Evolutionary conservation across 2,797 vertebrate species (phyloP).

Genomic region (Euthynnus affinis): DNA sequence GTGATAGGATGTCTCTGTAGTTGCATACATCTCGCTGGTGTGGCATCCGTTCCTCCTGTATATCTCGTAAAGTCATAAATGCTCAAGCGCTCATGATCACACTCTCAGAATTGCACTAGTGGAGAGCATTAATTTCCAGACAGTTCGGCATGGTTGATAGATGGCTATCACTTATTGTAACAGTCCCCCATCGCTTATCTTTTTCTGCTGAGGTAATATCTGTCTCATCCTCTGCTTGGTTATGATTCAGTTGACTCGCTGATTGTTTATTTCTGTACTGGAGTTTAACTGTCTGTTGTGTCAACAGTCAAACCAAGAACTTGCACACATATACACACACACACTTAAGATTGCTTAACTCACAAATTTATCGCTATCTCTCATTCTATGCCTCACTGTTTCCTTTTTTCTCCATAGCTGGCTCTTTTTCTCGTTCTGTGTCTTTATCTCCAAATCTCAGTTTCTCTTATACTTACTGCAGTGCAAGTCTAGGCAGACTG

Average conservation of each 20-base stretch:
- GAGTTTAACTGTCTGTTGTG: constrained; percentile 53
- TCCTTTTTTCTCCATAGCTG: constrained; percentile 7
- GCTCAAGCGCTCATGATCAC: constrained; percentile 4
- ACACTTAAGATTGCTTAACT: constrained; percentile 22
- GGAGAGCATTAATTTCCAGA: constrained; percentile 32
- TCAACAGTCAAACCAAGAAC: constrained; percentile 60
- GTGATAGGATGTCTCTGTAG: constrained; percentile 10
- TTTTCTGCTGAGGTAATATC: constrained; percentile 26
- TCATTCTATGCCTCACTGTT: constrained; percentile 23
- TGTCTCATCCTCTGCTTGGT: constrained; percentile 31
- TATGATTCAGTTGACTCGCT: constrained; percentile 55
- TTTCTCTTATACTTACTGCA: constrained; percentile 24
- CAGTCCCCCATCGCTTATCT: constrained; percentile 48
- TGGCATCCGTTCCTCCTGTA: neutral
- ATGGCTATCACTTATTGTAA: constrained; percentile 59
- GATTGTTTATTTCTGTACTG: constrained; percentile 62
- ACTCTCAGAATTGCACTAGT: constrained; percentile 5
- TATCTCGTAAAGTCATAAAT: constrained; percentile 1
- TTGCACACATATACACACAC: neutral
- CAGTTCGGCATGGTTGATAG: constrained; percentile 37
- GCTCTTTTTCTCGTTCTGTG: neutral
- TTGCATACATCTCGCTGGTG: constrained; percentile 9
- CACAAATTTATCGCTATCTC: constrained; percentile 34
- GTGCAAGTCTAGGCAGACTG: constrained; percentile 10
- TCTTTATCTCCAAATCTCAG: constrained; percentile 46